Evolutionary conservation across 2,797 vertebrate species (phyloP), one percentile per base, ranked within the genome.

Genomic region (Clarias fuscus): DNA sequence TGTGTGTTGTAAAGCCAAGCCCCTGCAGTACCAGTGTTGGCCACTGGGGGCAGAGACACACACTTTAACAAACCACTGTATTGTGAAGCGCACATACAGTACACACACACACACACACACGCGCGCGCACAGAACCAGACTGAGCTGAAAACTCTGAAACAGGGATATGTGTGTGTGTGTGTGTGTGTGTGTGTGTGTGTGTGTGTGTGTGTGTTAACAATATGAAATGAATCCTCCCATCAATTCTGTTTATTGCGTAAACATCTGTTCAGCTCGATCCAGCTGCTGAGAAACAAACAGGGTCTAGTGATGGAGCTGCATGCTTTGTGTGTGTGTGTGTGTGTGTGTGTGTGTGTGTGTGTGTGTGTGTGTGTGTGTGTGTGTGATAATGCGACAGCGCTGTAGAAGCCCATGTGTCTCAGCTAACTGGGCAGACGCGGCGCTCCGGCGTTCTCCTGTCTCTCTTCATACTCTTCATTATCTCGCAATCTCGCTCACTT

Each of bases 401-500:
- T 85, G 11, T 77, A 82, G 84, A 73, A 40, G 82, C 82, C 68
- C 30, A 27, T 17, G 68, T 77, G 40, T 40, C 43, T 76, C 61
- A 22, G 48, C 61, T 56, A 83, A 83, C 27, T 48, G 56, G 58
- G 56, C 11, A 72, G 68, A 72, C 33, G 33, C 7, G 30, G 33
- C 24, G 58, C 77, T 20, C 64, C 59, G 0, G 30, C 30, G 20
- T 24, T 37, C 67, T 67, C 64, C 37, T 70, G 64, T 65, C 62
- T 70, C 14, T 65, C 84, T 85, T 78, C 76, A 80, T 72, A 64
- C 24, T 73, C 59, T 48, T 85, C 73, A 58, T 59, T 75, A 85
- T 67, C 73, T 83, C 73, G 33, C 84, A 83, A 75, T 64, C 71
- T 82, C 82, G 5, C 56, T 61, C 76, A 78, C 76, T 78, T 78